phyloP scores from a whole-genome alignment of 2,888 invertebrate species.

The Ryuthela nishihirai region DNA sequence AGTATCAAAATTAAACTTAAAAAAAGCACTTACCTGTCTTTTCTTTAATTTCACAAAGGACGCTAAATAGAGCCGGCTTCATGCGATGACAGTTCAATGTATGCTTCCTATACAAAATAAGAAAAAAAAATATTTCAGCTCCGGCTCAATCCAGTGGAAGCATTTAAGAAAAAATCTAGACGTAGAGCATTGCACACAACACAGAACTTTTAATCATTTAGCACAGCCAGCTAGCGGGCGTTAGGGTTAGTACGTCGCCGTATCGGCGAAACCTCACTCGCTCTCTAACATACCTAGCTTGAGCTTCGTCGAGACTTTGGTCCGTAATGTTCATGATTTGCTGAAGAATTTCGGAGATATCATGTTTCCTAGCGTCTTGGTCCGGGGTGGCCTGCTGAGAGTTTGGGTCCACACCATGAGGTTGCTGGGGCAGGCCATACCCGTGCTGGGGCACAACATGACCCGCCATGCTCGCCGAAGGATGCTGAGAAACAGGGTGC shows the following conservation, averaged over 20 bases:
- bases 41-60: conserved; percentile 98
- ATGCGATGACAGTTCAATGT: conserved; percentile 97
- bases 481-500: conserved; percentile 56
- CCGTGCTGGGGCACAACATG: conserved; percentile 72
- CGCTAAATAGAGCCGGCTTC: conserved; percentile 97
- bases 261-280: too few relatives aligned
- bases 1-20: too few relatives aligned
- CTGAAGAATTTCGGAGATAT: conserved; percentile 95
- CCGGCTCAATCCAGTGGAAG: conserved; percentile 14
- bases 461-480: conserved; percentile 50
- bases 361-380: conserved; percentile 73
- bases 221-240: too few relatives aligned
- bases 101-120: conserved; percentile 74
- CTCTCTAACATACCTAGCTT: conserved; percentile 73
- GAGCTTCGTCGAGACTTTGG: conserved; percentile 96
- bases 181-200: too few relatives aligned
- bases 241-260: conserved; percentile 38
- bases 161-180: too few relatives aligned
- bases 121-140: conserved; percentile 24
- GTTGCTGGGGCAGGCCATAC: conserved; percentile 73
- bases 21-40: conserved; percentile 74
- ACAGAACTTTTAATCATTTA: too few relatives aligned
- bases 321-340: conserved; percentile 99
- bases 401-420: conserved; percentile 60
- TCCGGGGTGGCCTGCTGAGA: conserved; percentile 42